Conservation (phyloP, 2,797 vertebrate species). For the Myotis myotis region DNA sequence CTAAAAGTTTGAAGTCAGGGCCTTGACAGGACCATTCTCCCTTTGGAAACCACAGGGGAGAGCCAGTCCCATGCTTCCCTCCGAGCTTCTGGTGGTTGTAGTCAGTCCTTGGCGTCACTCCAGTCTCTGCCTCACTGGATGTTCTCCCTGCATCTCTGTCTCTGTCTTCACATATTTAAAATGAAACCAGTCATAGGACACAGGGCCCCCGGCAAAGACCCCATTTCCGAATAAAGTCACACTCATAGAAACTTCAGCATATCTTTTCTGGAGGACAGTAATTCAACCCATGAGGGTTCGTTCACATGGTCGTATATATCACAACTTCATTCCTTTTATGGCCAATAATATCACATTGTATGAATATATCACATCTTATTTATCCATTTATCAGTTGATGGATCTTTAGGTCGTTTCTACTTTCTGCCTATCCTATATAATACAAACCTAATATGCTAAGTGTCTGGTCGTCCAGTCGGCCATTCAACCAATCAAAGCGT, state of each 20-base stretch:
- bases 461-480: too few species aligned
- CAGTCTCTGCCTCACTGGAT: not conserved
- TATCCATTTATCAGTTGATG: not conserved
- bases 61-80: not conserved
- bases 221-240: not conserved
- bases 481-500: too few species aligned
- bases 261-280: not conserved
- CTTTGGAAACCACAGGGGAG: not conserved
- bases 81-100: not conserved
- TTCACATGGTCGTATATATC: not conserved
- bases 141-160: not conserved
- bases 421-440: not conserved
- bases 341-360: not conserved
- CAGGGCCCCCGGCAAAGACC: not conserved
- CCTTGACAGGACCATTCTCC: not conserved
- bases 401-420: not conserved
- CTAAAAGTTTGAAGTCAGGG: not conserved
- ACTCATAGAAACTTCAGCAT: not conserved
- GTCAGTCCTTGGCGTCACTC: not conserved
- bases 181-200: not conserved
- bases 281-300: not conserved
- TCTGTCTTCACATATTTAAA: not conserved
- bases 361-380: not conserved
- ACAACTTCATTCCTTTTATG: not conserved
- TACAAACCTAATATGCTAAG: too few species aligned